A percentile compares a stretch with the other conserved stretches of the same genome.
Evolutionary conservation across 2,113 vertebrate species (phyloP).

Genomic region (Prunella fulvescens): DNA sequence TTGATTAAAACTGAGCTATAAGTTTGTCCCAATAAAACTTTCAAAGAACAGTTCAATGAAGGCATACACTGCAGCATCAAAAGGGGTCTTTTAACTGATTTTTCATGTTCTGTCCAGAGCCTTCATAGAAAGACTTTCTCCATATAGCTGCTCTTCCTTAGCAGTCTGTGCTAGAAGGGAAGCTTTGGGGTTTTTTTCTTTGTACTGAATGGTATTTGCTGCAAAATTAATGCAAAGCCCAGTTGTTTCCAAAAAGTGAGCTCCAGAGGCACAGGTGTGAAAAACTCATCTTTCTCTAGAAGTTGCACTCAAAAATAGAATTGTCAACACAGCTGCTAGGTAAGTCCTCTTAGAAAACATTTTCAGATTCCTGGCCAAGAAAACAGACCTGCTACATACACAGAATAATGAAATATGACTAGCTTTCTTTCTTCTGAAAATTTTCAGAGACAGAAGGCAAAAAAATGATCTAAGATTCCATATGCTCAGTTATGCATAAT

Average conservation of each 20-base stretch:
- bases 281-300: constrained; percentile 41
- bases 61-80: background rate
- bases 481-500: constrained; percentile 14
- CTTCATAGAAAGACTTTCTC: background rate
- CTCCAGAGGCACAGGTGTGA: constrained; percentile 51
- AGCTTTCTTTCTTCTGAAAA: constrained; percentile 5
- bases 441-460: constrained; percentile 39
- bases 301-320: constrained; percentile 37
- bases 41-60: background rate
- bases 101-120: background rate
- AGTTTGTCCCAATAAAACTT: background rate
- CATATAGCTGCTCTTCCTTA: background rate
- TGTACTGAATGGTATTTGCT: background rate
- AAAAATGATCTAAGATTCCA: constrained; percentile 48
- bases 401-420: constrained; percentile 42
- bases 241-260: background rate
- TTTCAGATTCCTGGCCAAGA: constrained; percentile 26
- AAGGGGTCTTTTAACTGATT: background rate
- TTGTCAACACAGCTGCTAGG: constrained; percentile 55
- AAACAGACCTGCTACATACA: constrained; percentile 31
- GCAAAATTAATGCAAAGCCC: constrained; percentile 34
- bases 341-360: constrained; percentile 36
- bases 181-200: background rate
- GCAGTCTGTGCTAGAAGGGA: background rate
- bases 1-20: background rate